Evolutionary conservation across 2,888 invertebrate genomes (phyloP), one percentile per base, ranked within the genome.

Genomic region (Plusia festucae): DNA sequence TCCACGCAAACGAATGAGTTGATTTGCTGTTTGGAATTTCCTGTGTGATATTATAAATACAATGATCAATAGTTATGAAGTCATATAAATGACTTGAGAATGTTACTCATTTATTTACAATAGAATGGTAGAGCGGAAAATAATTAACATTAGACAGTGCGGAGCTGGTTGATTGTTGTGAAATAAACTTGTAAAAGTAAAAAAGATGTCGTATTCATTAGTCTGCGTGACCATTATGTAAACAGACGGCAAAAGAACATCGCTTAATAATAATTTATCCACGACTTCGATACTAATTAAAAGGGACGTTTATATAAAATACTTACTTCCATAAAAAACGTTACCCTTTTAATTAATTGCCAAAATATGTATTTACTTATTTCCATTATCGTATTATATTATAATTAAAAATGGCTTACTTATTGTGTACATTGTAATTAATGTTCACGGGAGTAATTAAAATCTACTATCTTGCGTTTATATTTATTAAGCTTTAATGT

Each of bases 81-180:
- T 56, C 56, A 56, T 32, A 63, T 51, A 58, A 60, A 58, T 55
- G 44, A 18, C 22, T 64, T 68, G 49, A 61, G 60, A 74, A 68
- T 55, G 63, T 53, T 65, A 46, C 53, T 60, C 69, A 65, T 77
- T 63, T 65, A 66, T 76, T 71, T 66, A 59, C 57, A 60, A 67
- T 67, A 60, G 54, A 44, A 53, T 40, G 61, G 58, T 53, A 34
- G 53, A 30, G 60, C 22, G 24, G 51, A 58, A 52, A 62, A 20
- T 69, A 56, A 20, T 49, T 49, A 46, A 18, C 7, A 18, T 46
- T 46, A 18, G 16, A 8, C 15, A 16, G 18, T 1, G 18, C 18
- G 6, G 5, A 18, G n/a, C 18, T 16, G 2, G 5, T 5, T 34
- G 13, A 13, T 34, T 15, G 34, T 34, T 34, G 34, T 8, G 5